Base-by-base conservation (phyloP, 2,797 vertebrate genomes). In the Rhincodon typus region DNA sequence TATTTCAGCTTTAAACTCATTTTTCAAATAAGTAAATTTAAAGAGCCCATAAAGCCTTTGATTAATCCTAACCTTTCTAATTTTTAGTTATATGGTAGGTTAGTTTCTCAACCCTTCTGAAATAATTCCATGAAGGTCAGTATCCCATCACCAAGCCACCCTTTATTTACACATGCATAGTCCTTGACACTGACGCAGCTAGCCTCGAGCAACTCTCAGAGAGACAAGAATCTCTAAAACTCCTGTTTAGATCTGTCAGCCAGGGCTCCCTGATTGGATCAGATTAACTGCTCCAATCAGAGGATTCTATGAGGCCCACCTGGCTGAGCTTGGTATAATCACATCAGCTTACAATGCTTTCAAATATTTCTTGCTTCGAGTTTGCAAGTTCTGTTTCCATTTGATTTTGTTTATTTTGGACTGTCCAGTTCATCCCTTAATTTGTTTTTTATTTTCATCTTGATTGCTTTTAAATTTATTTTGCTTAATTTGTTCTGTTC, bases 11-110 rank as follows among this genome's bases (percentile, higher is more conserved):
- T 91, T 17, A 1, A 91, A 93, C 57, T 93, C 66, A 38, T 67
- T 67, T 38, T 67, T 17, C 62, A 93, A 67, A n/a, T 67, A 93
- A 90, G 30, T 90, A 62, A 90, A 90, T 90, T 90, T 90, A 87
- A 30, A n/a, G 53, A 4, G 25, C 19, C 57, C 34, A 13, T 53
- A 50, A 87, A 50, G 84, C 84, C 34, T 34, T 77, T 87, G 23
- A 62, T 62, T 90, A 30, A 62, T 62, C 87, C 17, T 90, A 62
- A n/a, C 27, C 13, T 90, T 62, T 88, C 15, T 53, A 4, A 57
- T 34, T 90, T n/a, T 90, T 62, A 62, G 62, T 90, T 62, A 19
- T 34, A 90, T n/a, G 27, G 1, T 90, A 50, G 87, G 30, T 13
- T 27, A 88, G 27, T 12, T 88, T 57, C 27, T 34, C 30, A 57